These are phyloP conservation scores for Bedellia somnulentella DNA, from an alignment of 2,888 invertebrate genomes.

Conservation along the genomic window DNA sequence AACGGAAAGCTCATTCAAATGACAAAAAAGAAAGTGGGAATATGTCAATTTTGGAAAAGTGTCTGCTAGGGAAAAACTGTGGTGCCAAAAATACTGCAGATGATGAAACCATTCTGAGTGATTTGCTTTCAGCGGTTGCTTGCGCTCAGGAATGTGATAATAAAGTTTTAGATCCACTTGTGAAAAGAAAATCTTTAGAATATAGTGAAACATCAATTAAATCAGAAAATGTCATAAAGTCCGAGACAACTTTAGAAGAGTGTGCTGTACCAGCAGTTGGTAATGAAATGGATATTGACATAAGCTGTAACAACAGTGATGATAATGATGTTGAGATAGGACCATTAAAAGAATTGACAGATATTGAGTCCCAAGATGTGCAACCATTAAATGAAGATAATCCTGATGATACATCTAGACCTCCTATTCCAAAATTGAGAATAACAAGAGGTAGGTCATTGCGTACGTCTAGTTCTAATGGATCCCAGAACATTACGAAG, in stretches of 20 bases:
- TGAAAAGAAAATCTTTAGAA: constrained; percentile 39
- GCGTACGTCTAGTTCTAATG: constrained; percentile 23
- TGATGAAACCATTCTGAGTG: constrained; percentile 62
- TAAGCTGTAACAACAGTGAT: constrained; percentile 38
- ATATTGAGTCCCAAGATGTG: constrained; percentile 24
- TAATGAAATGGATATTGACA: constrained; percentile 54
- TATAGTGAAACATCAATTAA: constrained; percentile 31
- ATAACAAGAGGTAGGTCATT: constrained; percentile 48
- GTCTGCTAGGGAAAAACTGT: constrained; percentile 63
- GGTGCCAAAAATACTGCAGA: constrained; percentile 23
- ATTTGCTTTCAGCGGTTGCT: constrained; percentile 63
- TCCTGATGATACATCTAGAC: constrained; percentile 22
- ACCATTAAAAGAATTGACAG: constrained; percentile 49
- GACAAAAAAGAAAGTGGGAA: constrained; percentile 51
- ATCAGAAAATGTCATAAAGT: constrained; percentile 40
- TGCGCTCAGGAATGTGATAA: constrained; percentile 64
- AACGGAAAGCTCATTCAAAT: constrained; percentile 54
- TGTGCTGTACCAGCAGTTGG: constrained; percentile 54
- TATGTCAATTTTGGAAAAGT: constrained; percentile 71
- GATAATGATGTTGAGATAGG: constrained; percentile 52
- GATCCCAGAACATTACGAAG: constrained; percentile 44
- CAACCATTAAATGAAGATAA: constrained; percentile 26
- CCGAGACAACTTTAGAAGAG: constrained; percentile 56
- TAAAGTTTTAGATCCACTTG: constrained; percentile 46
- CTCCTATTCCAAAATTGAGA: constrained; percentile 52